These are phyloP conservation scores for Zaprionus camerounensis DNA, from an alignment of 1,140 invertebrate genomes.

Conservation along the genomic window DNA sequence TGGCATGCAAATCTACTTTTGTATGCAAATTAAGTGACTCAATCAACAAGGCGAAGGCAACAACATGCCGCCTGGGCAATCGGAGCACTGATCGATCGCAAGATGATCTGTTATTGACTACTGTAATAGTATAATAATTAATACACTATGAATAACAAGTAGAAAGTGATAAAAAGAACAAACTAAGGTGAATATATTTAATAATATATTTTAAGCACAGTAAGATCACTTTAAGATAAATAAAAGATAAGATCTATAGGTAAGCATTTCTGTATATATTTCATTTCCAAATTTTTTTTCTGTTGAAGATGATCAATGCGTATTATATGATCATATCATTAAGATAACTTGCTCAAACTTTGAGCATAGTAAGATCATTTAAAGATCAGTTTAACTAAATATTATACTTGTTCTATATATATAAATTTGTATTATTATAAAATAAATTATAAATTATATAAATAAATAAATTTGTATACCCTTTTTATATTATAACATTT, in stretches of 20 bases:
- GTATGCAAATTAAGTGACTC: conserved; percentile 82
- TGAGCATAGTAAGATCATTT: not conserved
- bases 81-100: not conserved
- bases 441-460: too few relatives aligned
- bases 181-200: too few relatives aligned
- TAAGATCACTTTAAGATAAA: not conserved
- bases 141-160: not conserved
- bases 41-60: conserved; percentile 56
- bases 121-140: not conserved
- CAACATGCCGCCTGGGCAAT: not conserved
- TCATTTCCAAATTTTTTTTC: not conserved
- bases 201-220: not conserved
- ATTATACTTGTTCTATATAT: not conserved
- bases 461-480: too few relatives aligned
- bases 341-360: too few relatives aligned
- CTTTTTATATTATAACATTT: too few relatives aligned
- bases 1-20: conserved; percentile 79
- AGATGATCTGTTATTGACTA: conserved; percentile 18
- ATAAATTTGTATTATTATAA: too few relatives aligned
- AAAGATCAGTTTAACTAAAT: not conserved
- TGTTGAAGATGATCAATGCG: too few relatives aligned
- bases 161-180: too few relatives aligned
- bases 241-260: too few relatives aligned
- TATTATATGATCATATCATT: too few relatives aligned
- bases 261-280: not conserved